Base-by-base conservation (phyloP, 2,113 vertebrate species). In the Thamnaconus septentrionalis region DNA sequence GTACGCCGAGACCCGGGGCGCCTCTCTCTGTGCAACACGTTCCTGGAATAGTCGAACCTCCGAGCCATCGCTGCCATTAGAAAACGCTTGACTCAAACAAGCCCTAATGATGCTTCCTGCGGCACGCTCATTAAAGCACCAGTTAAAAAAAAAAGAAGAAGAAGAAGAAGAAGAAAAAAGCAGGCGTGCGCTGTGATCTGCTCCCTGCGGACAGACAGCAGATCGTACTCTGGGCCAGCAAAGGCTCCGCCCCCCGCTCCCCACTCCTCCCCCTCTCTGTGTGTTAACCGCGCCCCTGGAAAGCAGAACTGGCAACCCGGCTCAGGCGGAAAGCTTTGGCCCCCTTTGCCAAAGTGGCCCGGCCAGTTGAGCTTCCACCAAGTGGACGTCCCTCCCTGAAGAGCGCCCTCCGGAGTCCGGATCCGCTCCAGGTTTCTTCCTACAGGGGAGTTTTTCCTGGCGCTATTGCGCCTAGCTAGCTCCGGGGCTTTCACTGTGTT, bases 61-160 rank as follows among this genome's bases (percentile, higher is more conserved):
- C 58, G 18, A 63, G 75, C n/a, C 10, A 81, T 62, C 52, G 6
- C 56, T 59, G 55, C 70, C 64, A 60, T 83, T 75, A 83, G 66
- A 57, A 62, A 54, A 74, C 41, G 75, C 69, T 79, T 75, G 71
- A 79, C 71, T 77, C 68, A 83, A 71, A 78, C 71, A 49, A 66
- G 59, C 66, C 18, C 44, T 73, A 75, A 70, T 75, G 79, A 76
- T 75, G 68, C 74, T 76, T 85, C 58, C 53, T 67, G 57, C 61
- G 3, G 69, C 73, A 71, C 11, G 1, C 61, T 82, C 71, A 79
- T 85, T 85, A 77, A 84, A 75, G 77, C 72, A 64, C 42, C 57
- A 62, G 51, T 73, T 68, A 8, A 11, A 11, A 9, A 48, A 48
- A 48, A 10, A 48, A 48, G 8, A 10, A 48, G 5, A 4, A 50